Conservation (phyloP, 2,888 invertebrate genomes). For the Aphidoletes aphidimyza region DNA sequence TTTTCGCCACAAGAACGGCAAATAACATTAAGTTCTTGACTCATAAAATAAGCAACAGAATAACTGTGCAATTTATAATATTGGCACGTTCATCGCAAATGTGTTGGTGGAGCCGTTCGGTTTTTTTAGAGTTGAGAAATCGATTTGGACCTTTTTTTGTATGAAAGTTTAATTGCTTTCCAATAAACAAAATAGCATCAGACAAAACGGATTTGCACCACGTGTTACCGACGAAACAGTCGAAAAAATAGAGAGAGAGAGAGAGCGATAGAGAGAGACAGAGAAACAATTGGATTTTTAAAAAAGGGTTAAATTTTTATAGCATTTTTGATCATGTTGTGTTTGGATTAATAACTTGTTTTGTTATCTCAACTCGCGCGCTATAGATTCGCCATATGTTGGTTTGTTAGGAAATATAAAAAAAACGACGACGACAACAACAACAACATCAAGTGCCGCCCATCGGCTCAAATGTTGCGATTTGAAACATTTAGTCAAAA, state of each 20-base stretch:
- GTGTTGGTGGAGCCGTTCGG: not conserved
- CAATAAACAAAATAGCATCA: conserved; percentile 12
- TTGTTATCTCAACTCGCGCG: not conserved
- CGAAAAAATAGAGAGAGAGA: not conserved
- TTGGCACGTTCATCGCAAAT: not conserved
- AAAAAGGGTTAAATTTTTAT: conserved; percentile 10
- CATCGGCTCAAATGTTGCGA: too few species aligned
- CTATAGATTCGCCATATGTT: too few species aligned
- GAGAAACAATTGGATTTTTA: not conserved
- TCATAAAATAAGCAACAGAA: not conserved
- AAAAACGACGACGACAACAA: too few species aligned
- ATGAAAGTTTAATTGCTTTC: conserved; percentile 27
- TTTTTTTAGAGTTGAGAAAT: not conserved
- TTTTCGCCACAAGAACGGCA: too few species aligned
- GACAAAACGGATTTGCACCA: conserved; percentile 11
- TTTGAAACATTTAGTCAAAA: too few species aligned
- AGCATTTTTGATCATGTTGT: not conserved
- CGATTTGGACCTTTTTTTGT: not conserved
- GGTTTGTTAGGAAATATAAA: too few species aligned
- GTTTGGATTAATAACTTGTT: not conserved
- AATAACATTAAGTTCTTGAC: conserved; percentile 13
- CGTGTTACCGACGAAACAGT: not conserved
- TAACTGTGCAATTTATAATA: conserved; percentile 14
- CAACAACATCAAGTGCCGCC: too few species aligned
- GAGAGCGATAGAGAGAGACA: too few species aligned